Conservation (phyloP, 2,113 vertebrate genomes). For the Scatophagus argus region DNA sequence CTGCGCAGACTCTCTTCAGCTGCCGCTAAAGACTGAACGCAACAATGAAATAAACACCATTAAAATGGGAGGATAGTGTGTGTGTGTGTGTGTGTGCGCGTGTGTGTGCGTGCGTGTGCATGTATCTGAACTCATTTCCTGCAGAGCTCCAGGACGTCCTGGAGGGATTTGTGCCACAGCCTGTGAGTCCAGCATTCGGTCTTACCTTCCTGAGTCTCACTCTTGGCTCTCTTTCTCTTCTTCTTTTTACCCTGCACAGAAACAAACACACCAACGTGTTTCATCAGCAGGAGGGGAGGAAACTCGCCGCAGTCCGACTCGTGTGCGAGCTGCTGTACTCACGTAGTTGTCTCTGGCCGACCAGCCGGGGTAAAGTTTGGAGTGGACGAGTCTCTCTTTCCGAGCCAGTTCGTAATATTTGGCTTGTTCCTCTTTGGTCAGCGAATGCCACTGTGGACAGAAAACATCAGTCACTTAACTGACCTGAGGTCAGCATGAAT, state of each 20-base stretch:
- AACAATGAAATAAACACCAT: too few relatives aligned
- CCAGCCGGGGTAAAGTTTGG: slow-evolving; percentile 96
- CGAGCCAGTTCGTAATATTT: slow-evolving; percentile 96
- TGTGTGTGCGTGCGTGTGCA: too few relatives aligned
- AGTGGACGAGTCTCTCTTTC: slow-evolving; percentile 95
- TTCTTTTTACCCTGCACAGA: slow-evolving; percentile 91
- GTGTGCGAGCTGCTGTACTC: slow-evolving; percentile 71
- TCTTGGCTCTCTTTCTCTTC: slow-evolving; percentile 90
- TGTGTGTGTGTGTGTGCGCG: too few relatives aligned
- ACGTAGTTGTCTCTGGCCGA: slow-evolving; percentile 97
- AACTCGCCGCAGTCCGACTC: too few relatives aligned
- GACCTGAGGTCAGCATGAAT: too few relatives aligned
- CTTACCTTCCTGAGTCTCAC: slow-evolving; percentile 77
- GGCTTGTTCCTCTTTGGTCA: slow-evolving; percentile 93
- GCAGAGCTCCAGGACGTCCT: too few relatives aligned
- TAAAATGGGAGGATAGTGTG: too few relatives aligned
- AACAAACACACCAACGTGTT: background rate
- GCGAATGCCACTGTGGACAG: slow-evolving; percentile 91
- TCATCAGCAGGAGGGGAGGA: too few relatives aligned
- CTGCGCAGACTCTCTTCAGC: too few relatives aligned
- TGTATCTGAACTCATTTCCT: too few relatives aligned
- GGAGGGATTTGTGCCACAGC: too few relatives aligned
- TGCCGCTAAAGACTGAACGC: too few relatives aligned
- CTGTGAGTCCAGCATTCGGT: background rate
- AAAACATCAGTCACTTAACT: background rate